Conservation (phyloP, 1,140 invertebrate species). For the Conus ventricosus region DNA sequence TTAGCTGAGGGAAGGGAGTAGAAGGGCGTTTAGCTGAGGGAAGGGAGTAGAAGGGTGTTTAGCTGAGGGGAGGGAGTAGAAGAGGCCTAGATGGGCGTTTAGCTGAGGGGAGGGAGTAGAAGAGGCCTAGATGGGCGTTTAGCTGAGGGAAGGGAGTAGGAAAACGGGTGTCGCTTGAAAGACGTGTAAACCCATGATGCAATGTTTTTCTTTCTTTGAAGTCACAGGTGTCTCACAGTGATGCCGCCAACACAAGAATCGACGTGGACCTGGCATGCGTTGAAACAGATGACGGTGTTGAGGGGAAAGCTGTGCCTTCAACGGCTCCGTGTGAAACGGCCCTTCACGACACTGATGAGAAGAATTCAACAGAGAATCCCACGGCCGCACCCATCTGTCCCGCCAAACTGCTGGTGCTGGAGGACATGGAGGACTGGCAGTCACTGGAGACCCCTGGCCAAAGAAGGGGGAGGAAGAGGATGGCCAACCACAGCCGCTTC, state of each 20-base stretch:
- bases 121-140: no score
- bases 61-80: no score
- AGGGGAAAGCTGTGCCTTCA: not conserved
- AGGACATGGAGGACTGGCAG: slow-evolving; percentile 1
- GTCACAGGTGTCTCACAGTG: not conserved
- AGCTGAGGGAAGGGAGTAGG: no score
- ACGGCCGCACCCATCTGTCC: not conserved
- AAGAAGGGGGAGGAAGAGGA: not conserved
- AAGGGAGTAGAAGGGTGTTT: no score
- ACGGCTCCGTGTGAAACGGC: not conserved
- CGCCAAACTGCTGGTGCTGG: not conserved
- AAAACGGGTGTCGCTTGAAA: no score
- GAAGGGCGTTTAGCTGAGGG: no score
- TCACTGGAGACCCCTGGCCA: not conserved
- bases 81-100: no score
- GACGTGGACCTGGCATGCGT: no score
- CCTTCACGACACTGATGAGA: not conserved
- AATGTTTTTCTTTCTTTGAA: not conserved
- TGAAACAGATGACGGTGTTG: no score
- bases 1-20: no score
- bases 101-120: no score
- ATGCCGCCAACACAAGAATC: not conserved
- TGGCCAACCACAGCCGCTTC: not conserved
- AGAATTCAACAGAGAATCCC: not conserved
- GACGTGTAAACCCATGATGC: no score